Conservation (phyloP, 2,888 invertebrate genomes). For the Tinea pellionella region DNA sequence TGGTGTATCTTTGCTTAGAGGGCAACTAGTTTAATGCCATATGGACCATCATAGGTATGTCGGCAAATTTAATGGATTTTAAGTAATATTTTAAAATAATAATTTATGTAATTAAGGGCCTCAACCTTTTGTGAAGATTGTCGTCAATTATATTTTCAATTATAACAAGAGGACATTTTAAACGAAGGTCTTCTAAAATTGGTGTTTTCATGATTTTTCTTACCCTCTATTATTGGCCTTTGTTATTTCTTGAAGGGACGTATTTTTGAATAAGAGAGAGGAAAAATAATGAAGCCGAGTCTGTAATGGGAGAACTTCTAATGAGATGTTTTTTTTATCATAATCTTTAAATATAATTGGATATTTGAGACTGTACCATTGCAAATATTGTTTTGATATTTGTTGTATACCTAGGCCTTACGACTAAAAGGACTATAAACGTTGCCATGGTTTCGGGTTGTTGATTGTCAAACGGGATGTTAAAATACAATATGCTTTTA, state of each 20-base stretch:
- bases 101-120: no score
- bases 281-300: conserved; percentile 7
- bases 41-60: conserved; percentile 31
- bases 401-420: no score
- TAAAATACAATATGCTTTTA: no score
- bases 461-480: no score
- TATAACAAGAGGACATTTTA: no score
- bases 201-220: neutral
- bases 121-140: no score
- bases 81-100: no score
- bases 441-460: no score
- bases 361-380: neutral
- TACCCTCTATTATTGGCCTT: neutral
- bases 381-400: neutral
- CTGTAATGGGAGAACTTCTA: conserved; percentile 12
- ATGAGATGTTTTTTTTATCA: neutral
- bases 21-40: conserved; percentile 50
- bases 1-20: conserved; percentile 62
- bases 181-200: neutral
- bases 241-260: neutral
- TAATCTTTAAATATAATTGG: conserved; percentile 11
- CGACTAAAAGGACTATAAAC: no score
- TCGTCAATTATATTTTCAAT: no score
- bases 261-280: neutral
- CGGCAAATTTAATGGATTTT: neutral